Base-by-base conservation (phyloP, 2,113 vertebrate genomes). In the Probosciger aterrimus region DNA sequence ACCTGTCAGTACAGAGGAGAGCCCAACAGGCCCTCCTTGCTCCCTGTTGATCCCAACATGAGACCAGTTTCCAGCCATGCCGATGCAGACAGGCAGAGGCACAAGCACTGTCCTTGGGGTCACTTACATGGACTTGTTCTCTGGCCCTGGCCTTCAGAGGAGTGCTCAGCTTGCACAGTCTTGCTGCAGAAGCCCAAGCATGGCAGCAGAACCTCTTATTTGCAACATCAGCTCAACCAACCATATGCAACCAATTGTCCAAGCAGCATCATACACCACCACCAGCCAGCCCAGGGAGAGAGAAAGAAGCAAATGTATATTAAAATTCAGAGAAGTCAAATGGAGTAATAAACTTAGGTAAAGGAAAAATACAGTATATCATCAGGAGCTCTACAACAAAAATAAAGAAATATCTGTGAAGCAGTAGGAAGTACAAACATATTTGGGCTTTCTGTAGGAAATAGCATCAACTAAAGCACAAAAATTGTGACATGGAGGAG, bases 221-320 rank as follows among this genome's bases (percentile, higher is more conserved):
- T 33, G 33, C 10, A 41, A 11, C 43, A n/a, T 20, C 14, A 49
- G 30, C 6, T 41, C 11, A 64, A 86, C n/a, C 11, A 52, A 33
- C 23, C 8, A 4, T 7, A 28, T 7, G 10, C 16, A 24, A 9
- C 6, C 15, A 6, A 0, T 2, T 43, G 9, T 35, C 43, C 47
- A 71, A 35, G 50, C 2, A 47, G 14, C 8, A 11, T 7, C 37
- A 0, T 8, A 20, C 24, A 28, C 24, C 43, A 24, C 35, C 19
- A 5, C 35, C 24, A 31, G 19, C 22, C 60, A 73, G 33, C 52
- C 4, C 22, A 35, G 13, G 18, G 12, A 31, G 41, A 71, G 24
- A 82, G 59, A 43, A 70, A 68, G 62, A 68, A 52, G 6, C 10
- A 43, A 63, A 13, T 41, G 27, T 59, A 2, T 63, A 13, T 55